These are phyloP conservation scores for Dastarcus helophoroides DNA, from an alignment of 2,888 invertebrate species.

Conservation along the genomic window DNA sequence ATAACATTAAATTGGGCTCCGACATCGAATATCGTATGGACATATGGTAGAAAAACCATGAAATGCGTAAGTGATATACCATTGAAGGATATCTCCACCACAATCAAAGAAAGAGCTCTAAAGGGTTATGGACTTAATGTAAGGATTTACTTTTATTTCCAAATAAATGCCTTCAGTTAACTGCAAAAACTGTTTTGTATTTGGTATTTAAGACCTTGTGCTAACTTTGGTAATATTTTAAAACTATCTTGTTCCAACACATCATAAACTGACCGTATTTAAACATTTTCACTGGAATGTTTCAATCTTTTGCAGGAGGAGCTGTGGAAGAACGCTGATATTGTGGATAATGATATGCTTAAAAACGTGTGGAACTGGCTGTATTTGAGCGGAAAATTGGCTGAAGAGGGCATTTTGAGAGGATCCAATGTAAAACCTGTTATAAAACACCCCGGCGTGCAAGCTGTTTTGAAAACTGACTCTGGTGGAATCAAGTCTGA, in stretches of 20 bases:
- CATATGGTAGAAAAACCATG: conserved; percentile 55
- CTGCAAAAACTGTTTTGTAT: too few relatives aligned
- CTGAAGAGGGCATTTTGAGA: conserved; percentile 52
- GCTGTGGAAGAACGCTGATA: conserved; percentile 66
- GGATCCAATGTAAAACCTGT: conserved; percentile 37
- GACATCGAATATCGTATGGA: conserved; percentile 61
- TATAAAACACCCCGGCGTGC: conserved; percentile 51
- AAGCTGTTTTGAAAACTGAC: conserved; percentile 45
- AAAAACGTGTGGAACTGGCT: conserved; percentile 79
- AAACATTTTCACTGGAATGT: too few relatives aligned
- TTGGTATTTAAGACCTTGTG: too few relatives aligned
- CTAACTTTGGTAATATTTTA: too few relatives aligned
- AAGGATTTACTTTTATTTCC: conserved; percentile 19
- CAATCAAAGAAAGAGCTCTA: conserved; percentile 59
- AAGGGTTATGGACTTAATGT: conserved; percentile 74
- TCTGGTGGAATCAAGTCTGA: conserved; percentile 44
- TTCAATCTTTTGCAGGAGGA: conserved; percentile 52
- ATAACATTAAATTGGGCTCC: conserved; percentile 75
- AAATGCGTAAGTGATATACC: conserved; percentile 46
- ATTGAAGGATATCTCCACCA: conserved; percentile 55
- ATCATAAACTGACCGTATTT: too few relatives aligned
- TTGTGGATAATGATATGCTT: conserved; percentile 62
- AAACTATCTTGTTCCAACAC: too few relatives aligned
- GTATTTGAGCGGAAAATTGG: conserved; percentile 55
- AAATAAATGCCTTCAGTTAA: too few relatives aligned